Percentiles rank a stretch among this genome's conserved stretches.
Evolutionary conservation across 2,888 invertebrate genomes (phyloP).

Genomic region (Margaritifera margaritifera): DNA sequence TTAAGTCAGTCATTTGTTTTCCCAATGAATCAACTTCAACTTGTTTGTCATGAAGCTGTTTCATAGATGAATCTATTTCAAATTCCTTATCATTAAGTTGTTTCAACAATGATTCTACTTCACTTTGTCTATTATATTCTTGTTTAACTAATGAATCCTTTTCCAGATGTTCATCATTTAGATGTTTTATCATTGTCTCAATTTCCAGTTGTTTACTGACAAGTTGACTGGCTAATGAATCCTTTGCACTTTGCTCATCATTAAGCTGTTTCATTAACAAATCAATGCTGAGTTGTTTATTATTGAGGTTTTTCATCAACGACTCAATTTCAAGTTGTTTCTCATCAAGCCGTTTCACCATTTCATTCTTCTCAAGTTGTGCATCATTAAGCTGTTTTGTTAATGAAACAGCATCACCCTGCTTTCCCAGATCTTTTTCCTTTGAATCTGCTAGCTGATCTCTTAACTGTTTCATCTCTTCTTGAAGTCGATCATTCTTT

Average conservation of each 20-base stretch:
- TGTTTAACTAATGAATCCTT: not conserved
- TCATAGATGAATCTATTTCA: slow-evolving; percentile 1
- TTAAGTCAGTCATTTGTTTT: slow-evolving; percentile 3
- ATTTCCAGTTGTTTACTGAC: no score
- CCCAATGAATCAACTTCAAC: slow-evolving; percentile 27
- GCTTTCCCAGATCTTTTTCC: no score
- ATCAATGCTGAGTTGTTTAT: no score
- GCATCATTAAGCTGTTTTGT: not conserved
- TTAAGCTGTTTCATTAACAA: no score
- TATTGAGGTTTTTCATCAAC: not conserved
- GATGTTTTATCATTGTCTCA: not conserved
- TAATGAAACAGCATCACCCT: not conserved
- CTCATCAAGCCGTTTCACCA: slow-evolving; percentile 6
- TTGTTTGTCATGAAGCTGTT: slow-evolving; percentile 15
- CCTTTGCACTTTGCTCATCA: no score
- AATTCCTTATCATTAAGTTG: slow-evolving; percentile 4
- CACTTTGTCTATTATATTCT: slow-evolving; percentile 2
- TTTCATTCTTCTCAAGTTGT: slow-evolving; percentile 4
- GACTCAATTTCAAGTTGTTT: slow-evolving; percentile 7
- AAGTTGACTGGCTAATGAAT: no score
- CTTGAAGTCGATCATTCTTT: slow-evolving; percentile 70
- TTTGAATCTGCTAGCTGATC: slow-evolving; percentile 1
- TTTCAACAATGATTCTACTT: slow-evolving; percentile 2
- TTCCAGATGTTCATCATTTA: slow-evolving; percentile 1
- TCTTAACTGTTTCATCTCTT: slow-evolving; percentile 24